Evolutionary conservation across 2,888 invertebrate species (phyloP).

Genomic region (Ormyrus nitidulus): DNA sequence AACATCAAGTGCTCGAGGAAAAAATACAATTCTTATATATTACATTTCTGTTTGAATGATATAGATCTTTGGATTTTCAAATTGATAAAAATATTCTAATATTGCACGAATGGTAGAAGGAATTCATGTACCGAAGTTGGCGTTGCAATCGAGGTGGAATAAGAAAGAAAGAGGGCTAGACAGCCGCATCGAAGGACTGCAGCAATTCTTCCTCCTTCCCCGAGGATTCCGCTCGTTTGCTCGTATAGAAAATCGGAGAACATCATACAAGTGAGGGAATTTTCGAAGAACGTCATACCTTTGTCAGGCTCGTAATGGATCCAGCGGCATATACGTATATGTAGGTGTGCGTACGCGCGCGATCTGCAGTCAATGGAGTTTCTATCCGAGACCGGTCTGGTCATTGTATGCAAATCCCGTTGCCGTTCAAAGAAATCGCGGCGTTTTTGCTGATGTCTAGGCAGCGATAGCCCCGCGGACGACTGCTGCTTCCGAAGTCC

Average conservation of each 20-base stretch:
- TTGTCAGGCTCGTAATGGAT: conserved; percentile 31
- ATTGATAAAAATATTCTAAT: too few relatives aligned
- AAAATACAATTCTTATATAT: too few relatives aligned
- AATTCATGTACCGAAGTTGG: too few relatives aligned
- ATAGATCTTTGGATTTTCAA: too few relatives aligned
- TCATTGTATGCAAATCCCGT: conserved; percentile 73
- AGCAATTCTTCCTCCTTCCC: not conserved
- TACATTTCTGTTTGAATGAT: too few relatives aligned
- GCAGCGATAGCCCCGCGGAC: conserved; percentile 63
- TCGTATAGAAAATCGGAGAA: not conserved
- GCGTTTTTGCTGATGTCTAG: conserved; percentile 72
- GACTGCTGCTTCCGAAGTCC: conserved; percentile 59
- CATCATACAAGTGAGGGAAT: not conserved
- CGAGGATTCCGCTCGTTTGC: conserved; percentile 5
- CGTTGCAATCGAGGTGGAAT: not conserved
- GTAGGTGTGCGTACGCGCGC: conserved; percentile 25
- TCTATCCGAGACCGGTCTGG: conserved; percentile 63
- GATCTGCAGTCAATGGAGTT: conserved; percentile 57
- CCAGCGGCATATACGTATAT: not conserved
- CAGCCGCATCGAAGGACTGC: not conserved
- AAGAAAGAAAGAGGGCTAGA: not conserved
- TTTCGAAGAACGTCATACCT: not conserved
- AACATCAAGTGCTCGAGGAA: too few relatives aligned
- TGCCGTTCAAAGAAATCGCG: conserved; percentile 68
- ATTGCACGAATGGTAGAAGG: too few relatives aligned